Conservation (phyloP, 2,113 vertebrate species). For the Psophia crepitans region DNA sequence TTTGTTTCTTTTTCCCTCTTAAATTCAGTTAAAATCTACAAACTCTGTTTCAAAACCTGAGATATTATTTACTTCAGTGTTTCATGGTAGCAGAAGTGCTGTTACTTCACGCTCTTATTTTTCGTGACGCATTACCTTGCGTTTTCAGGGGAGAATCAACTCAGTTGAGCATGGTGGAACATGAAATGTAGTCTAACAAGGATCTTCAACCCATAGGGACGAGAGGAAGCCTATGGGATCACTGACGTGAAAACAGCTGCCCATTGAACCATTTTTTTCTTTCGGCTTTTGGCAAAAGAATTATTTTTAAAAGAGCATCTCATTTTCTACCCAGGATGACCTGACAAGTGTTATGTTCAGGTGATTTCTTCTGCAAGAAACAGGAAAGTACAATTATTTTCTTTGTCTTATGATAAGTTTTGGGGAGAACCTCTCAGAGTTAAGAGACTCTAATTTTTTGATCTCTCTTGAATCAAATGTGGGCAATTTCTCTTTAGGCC, state of each 20-base stretch:
- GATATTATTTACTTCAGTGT: neutral
- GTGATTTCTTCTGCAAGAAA: neutral
- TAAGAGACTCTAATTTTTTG: neutral
- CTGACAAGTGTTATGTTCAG: neutral
- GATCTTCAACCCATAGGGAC: neutral
- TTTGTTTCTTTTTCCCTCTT: neutral
- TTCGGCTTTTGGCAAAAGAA: neutral
- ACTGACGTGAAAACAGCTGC: neutral
- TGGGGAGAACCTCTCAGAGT: neutral
- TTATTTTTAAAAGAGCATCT: neutral
- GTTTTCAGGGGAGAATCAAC: neutral
- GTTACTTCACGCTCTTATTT: neutral
- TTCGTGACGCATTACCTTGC: neutral
- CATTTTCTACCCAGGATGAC: neutral
- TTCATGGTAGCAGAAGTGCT: neutral
- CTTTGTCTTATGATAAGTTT: neutral
- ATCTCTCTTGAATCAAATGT: neutral
- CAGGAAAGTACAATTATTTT: neutral
- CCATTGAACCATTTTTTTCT: neutral
- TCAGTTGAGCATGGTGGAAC: neutral
- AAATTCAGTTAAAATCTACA: neutral
- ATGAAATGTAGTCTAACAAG: neutral
- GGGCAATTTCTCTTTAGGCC: neutral
- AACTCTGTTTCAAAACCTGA: neutral
- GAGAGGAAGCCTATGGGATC: neutral